A percentile compares a stretch with the other conserved stretches of the same genome.
phyloP scores from a whole-genome alignment of 64 coral and sea anemone genomes.

The Pocillopora verrucosa region DNA sequence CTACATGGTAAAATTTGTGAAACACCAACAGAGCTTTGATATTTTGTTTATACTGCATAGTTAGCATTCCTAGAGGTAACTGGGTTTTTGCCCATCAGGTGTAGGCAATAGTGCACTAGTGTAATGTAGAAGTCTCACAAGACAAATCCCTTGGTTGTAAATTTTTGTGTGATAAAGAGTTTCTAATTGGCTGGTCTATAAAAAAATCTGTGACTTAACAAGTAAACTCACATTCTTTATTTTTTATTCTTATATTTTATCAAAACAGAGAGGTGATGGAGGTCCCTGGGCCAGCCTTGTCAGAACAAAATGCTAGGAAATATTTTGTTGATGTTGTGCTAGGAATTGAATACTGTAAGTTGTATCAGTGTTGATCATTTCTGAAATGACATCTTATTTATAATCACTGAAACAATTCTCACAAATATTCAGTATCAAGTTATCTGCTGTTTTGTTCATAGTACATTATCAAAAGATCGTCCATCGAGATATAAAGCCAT shows the following conservation, averaged over 20 bases:
- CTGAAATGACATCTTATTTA: not conserved
- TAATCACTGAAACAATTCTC: not conserved
- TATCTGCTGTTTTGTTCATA: not conserved
- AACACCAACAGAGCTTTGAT: too few relatives aligned
- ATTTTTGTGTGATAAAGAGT: too few relatives aligned
- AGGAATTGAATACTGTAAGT: conserved; percentile 99
- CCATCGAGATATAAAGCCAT: conserved; percentile 71
- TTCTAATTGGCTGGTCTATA: too few relatives aligned
- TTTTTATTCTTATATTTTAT: conserved; percentile 1
- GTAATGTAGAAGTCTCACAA: too few relatives aligned
- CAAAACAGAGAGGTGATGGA: conserved; percentile 88
- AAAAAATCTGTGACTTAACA: too few relatives aligned
- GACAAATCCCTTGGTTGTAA: too few relatives aligned
- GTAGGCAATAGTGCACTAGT: too few relatives aligned
- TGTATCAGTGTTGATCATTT: not conserved
- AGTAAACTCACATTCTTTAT: not conserved
- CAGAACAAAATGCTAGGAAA: conserved; percentile 74
- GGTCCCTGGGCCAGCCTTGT: conserved; percentile 76
- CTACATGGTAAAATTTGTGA: too few relatives aligned
- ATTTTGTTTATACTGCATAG: too few relatives aligned
- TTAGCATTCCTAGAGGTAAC: too few relatives aligned
- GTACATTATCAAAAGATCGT: conserved; percentile 74
- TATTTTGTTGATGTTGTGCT: conserved; percentile 85
- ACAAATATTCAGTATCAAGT: not conserved
- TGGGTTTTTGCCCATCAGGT: too few relatives aligned